Evolutionary conservation across 2,113 vertebrate genomes (phyloP).

Genomic region (Parotia lawesii): DNA sequence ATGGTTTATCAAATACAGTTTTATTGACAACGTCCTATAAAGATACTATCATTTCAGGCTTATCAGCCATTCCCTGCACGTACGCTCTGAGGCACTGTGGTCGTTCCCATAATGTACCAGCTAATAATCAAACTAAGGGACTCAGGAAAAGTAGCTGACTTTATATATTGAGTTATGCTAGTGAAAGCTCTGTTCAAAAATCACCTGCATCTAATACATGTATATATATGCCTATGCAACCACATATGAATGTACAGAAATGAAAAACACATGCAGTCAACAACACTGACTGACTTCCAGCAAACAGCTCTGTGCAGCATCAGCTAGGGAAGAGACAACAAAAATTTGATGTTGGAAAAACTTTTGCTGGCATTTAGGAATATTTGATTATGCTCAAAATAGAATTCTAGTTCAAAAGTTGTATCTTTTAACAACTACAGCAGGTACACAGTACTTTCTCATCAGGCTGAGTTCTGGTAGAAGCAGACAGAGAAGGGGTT

Average conservation of each 20-base stretch:
- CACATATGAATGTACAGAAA: neutral
- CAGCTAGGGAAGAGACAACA: neutral
- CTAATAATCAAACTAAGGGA: neutral
- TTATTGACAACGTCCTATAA: neutral
- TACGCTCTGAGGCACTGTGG: neutral
- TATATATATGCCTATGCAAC: neutral
- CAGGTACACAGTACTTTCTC: neutral
- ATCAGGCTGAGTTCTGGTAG: neutral
- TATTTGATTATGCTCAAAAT: neutral
- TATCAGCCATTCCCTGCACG: neutral
- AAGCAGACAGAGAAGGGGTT: neutral
- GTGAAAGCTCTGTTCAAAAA: neutral
- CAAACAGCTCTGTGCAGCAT: neutral
- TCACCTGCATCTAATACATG: neutral
- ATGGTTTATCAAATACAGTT: neutral
- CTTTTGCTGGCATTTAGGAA: neutral
- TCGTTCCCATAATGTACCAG: neutral
- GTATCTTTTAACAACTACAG: neutral
- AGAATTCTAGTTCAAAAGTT: neutral
- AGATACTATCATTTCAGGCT: neutral
- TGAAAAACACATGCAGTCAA: neutral
- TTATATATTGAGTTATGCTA: neutral
- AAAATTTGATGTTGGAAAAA: neutral
- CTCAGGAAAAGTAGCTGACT: neutral
- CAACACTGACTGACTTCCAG: neutral